Conservation (phyloP, 2,888 invertebrate genomes). For the Volucella inanis region DNA sequence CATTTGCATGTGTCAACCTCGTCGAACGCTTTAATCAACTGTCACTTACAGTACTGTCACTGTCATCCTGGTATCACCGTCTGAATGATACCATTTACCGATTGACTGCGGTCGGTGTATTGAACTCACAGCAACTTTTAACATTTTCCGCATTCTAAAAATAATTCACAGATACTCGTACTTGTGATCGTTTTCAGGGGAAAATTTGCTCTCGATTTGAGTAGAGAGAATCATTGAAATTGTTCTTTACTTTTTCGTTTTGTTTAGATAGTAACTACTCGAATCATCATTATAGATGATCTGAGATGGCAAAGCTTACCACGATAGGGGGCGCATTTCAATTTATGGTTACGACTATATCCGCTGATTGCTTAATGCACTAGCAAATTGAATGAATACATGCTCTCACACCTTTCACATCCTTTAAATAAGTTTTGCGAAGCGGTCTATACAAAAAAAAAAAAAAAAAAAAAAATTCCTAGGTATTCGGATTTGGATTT, state of each 20-base stretch:
- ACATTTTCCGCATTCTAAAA: slow-evolving; percentile 64
- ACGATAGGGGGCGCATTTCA: slow-evolving; percentile 18
- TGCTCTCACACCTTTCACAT: slow-evolving; percentile 51
- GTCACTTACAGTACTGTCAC: slow-evolving; percentile 54
- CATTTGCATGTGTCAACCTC: slow-evolving; percentile 39
- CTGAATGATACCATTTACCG: slow-evolving; percentile 6
- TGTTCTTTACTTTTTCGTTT: slow-evolving; percentile 18
- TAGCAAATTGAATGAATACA: slow-evolving; percentile 28
- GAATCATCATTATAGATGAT: slow-evolving; percentile 46
- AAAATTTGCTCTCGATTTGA: slow-evolving; percentile 7
- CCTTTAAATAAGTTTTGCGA: slow-evolving; percentile 54
- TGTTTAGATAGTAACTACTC: slow-evolving; percentile 41
- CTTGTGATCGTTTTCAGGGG: too few relatives aligned
- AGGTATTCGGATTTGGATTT: slow-evolving; percentile 2
- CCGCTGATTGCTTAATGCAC: slow-evolving; percentile 24
- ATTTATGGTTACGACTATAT: slow-evolving; percentile 40
- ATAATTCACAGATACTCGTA: slow-evolving; percentile 12
- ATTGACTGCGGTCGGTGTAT: slow-evolving; percentile 43
- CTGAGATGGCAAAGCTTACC: slow-evolving; percentile 7
- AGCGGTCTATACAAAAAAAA: slow-evolving; percentile 25
- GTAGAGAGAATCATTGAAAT: slow-evolving; percentile 46
- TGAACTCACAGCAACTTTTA: slow-evolving; percentile 46
- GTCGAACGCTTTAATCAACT: slow-evolving; percentile 29
- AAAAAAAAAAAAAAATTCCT: slow-evolving; percentile 32
- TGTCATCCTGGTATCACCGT: slow-evolving; percentile 9